Base-by-base conservation (phyloP, 2,797 vertebrate genomes). In the Enteromius radiatus region DNA sequence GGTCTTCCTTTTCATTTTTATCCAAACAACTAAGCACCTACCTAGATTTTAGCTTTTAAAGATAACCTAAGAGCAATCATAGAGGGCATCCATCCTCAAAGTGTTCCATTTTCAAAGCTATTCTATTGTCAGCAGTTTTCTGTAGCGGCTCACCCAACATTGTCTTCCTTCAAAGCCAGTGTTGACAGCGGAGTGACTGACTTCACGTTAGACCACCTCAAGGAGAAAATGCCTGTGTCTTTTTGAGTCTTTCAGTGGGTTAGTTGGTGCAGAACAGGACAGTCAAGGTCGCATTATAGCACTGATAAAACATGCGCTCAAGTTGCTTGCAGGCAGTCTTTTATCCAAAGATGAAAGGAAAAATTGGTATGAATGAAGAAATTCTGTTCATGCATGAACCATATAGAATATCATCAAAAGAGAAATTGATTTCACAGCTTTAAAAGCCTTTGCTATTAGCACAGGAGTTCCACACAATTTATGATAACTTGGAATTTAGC, bases 131-230 rank as follows among this genome's bases (percentile, higher is more conserved):
- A 64, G 43, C 76, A 78, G 43, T 78, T 78, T 78, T 76, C 36
- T 31, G 5, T 28, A 23, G 28, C 4, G 3, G 12, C 21, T 77
- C 38, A 45, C 23, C 17, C 76, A 65, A 65, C 43, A 65, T 64
- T 65, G 49, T 63, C 23, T 17, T 49, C 21, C 76, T 78, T 78
- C 43, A 78, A 78, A 78, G 61, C 76, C 76, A 78, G 5, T 49
- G 28, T 49, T 65, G 59, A 47, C 61, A 65, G 61, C 76, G 49
- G 10, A 78, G 43, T 36, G 61, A 49, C 21, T 23, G 43, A 63
- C 23, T 41, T 76, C 36, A 76, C 9, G 3, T 61, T 61, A 26
- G 75, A 49, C 61, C 59, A 78, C 41, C 76, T 49, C 43, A 45
- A 63, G 38, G 74, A 76, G 38, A 63, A 75, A 76, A 63, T 76